Percentiles rank a stretch among this genome's conserved stretches.
Evolutionary conservation across 2,888 invertebrate species (phyloP).

Genomic region (Molorchus minor): DNA sequence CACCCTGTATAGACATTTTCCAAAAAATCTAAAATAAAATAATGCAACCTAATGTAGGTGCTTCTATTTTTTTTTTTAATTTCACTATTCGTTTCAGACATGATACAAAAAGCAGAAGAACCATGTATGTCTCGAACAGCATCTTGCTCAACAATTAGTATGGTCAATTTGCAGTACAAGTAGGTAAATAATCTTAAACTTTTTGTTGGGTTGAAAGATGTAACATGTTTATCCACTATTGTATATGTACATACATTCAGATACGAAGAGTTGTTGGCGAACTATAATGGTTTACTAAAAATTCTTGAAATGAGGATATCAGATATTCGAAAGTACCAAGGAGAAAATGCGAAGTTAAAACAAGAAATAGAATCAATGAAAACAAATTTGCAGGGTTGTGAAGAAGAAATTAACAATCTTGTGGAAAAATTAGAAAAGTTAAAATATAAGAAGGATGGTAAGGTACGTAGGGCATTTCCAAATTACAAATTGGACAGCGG

Average conservation of each 20-base stretch:
- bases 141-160: slow-evolving; percentile 67
- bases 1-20: too few relatives aligned
- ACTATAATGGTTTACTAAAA: slow-evolving; percentile 55
- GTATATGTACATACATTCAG: slow-evolving; percentile 36
- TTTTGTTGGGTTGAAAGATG: background rate
- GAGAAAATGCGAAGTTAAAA: slow-evolving; percentile 50
- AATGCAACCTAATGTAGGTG: too few relatives aligned
- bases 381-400: slow-evolving; percentile 38
- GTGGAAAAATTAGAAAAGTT: slow-evolving; percentile 49
- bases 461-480: slow-evolving; percentile 35
- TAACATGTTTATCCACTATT: background rate
- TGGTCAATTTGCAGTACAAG: slow-evolving; percentile 68
- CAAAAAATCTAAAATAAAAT: too few relatives aligned
- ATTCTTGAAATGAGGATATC: slow-evolving; percentile 52
- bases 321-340: slow-evolving; percentile 52
- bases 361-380: slow-evolving; percentile 47
- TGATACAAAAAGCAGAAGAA: slow-evolving; percentile 43
- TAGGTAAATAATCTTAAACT: slow-evolving; percentile 51
- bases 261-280: slow-evolving; percentile 56
- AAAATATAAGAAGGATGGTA: slow-evolving; percentile 51
- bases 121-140: slow-evolving; percentile 34
- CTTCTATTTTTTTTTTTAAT: background rate
- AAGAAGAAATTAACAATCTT: slow-evolving; percentile 45
- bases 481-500: too few relatives aligned
- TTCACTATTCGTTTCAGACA: slow-evolving; percentile 42